Conservation (phyloP, 2,888 invertebrate species). For the Euzetes globulus region DNA sequence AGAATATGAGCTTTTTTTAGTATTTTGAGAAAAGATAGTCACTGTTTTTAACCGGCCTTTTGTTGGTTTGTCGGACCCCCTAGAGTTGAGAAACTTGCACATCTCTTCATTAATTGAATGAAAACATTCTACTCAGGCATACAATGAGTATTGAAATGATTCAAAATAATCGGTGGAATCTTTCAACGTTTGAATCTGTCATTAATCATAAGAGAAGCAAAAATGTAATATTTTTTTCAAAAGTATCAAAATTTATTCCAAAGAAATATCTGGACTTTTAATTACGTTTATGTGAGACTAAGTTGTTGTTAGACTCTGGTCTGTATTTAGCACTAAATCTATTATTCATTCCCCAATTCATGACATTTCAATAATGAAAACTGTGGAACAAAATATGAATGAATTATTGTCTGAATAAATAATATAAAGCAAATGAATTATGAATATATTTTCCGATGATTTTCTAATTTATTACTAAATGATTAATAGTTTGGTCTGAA, state of each 20-base stretch:
- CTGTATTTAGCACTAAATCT: background rate
- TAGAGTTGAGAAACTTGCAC: too few relatives aligned
- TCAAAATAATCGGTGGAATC: background rate
- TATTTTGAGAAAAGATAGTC: too few relatives aligned
- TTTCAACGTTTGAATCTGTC: background rate
- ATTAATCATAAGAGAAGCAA: background rate
- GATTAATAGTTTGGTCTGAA: background rate
- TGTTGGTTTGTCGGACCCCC: too few relatives aligned
- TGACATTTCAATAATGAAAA: constrained; percentile 21
- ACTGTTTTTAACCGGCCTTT: too few relatives aligned
- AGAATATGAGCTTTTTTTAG: too few relatives aligned
- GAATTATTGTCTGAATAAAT: constrained; percentile 6
- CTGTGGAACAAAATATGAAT: constrained; percentile 19
- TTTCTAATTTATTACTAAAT: background rate
- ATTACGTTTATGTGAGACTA: background rate
- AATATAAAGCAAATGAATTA: constrained; percentile 14
- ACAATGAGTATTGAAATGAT: too few relatives aligned
- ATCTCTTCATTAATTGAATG: too few relatives aligned
- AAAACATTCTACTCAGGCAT: too few relatives aligned
- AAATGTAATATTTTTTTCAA: background rate
- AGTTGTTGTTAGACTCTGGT: background rate
- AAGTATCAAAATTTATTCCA: background rate
- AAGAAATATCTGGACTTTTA: background rate
- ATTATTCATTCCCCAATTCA: background rate
- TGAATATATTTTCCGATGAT: background rate